phyloP scores from a whole-genome alignment of 2,113 vertebrate genomes.

The Notechis scutatus region DNA sequence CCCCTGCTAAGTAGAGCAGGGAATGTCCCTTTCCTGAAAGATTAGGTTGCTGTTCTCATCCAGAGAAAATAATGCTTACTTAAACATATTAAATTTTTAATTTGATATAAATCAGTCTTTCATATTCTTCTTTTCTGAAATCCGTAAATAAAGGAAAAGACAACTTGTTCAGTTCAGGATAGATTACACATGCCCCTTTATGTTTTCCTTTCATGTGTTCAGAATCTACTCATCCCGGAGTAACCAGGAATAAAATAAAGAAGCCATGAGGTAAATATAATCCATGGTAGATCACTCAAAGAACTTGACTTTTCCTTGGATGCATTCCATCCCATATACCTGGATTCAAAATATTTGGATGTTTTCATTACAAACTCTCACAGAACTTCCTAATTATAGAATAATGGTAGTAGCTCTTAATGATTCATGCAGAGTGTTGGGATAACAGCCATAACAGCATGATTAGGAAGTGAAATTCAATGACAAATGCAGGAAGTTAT shows the following conservation, averaged over 20 bases:
- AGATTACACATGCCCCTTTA: neutral
- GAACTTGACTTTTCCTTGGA: neutral
- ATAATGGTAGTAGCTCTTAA: neutral
- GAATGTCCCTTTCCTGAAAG: neutral
- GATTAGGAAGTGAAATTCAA: neutral
- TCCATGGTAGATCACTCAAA: neutral
- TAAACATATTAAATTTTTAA: neutral
- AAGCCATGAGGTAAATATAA: neutral
- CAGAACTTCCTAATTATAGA: neutral
- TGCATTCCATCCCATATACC: neutral
- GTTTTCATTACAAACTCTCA: neutral
- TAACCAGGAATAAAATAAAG: neutral
- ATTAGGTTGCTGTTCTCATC: neutral
- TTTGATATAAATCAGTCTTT: neutral
- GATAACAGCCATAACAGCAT: neutral
- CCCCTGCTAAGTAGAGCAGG: neutral
- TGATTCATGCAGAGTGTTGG: neutral
- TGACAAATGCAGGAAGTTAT: neutral
- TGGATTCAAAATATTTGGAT: neutral
- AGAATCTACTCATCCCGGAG: neutral
- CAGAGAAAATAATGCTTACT: neutral
- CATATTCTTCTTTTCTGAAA: neutral
- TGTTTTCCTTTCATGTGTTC: neutral
- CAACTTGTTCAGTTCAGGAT: neutral
- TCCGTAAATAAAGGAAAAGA: neutral